phyloP scores from a whole-genome alignment of 2,888 invertebrate species.

The Mythimna ferrago region DNA sequence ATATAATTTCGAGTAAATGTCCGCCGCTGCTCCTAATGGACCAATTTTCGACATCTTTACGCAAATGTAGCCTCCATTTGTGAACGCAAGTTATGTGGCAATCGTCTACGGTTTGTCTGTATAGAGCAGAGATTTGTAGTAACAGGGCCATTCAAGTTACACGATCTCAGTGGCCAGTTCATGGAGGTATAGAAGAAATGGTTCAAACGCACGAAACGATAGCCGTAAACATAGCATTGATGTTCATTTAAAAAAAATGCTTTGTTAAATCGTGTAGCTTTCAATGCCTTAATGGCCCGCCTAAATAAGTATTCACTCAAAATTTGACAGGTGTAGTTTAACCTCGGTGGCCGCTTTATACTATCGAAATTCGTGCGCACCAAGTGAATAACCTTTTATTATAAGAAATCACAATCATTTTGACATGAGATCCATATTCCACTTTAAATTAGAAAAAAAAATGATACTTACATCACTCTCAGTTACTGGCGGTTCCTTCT shows the following conservation, averaged over 20 bases:
- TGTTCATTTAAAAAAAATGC: no score
- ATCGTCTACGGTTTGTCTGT: background rate
- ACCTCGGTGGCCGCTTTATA: no score
- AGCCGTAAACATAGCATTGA: no score
- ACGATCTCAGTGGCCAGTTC: background rate
- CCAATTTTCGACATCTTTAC: background rate
- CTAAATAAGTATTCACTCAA: no score
- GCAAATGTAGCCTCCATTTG: background rate
- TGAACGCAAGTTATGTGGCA: background rate
- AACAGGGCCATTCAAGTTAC: background rate
- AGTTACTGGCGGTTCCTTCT: conserved; percentile 54
- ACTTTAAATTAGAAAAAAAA: conserved; percentile 4
- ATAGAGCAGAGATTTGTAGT: no score
- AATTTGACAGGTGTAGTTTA: no score
- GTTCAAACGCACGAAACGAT: no score
- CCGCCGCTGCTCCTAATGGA: background rate
- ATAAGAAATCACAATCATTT: background rate
- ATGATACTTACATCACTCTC: conserved; percentile 66
- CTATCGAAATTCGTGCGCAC: no score
- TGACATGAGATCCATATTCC: background rate
- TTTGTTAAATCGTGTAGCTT: no score
- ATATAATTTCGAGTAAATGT: background rate
- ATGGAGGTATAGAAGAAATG: no score
- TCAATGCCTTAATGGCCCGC: no score
- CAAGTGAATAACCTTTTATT: no score